phyloP scores from a whole-genome alignment of 2,888 invertebrate genomes.

The Ophonus ardosiacus region DNA sequence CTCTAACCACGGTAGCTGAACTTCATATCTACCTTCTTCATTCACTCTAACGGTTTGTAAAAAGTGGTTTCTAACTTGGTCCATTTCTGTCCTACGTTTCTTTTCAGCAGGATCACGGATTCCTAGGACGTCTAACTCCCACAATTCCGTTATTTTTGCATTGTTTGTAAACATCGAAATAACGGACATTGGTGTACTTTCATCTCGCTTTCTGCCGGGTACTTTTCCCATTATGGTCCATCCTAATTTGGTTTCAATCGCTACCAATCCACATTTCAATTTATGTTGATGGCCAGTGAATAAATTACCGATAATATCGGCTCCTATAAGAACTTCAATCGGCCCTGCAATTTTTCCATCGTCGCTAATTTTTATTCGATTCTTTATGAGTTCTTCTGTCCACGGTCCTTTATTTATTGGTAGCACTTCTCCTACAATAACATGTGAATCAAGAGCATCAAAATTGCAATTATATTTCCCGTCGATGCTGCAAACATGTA shows the following conservation, averaged over 20 bases:
- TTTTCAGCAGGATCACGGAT: conserved; percentile 68
- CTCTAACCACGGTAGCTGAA: conserved; percentile 68
- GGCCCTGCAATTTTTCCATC: conserved; percentile 9
- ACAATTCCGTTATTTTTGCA: conserved; percentile 64
- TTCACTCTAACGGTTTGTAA: conserved; percentile 26
- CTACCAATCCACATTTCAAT: neutral
- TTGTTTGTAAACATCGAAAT: conserved; percentile 34
- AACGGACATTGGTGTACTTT: neutral
- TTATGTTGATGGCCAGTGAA: neutral
- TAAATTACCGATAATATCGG: neutral
- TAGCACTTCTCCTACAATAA: neutral
- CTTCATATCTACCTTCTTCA: conserved; percentile 67
- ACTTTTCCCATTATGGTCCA: neutral
- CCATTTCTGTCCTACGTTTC: conserved; percentile 65
- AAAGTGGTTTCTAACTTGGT: conserved; percentile 41
- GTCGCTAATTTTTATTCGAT: conserved; percentile 34
- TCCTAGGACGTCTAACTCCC: conserved; percentile 69
- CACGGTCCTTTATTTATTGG: neutral
- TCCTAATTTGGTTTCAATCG: conserved; percentile 6
- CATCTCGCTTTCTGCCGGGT: neutral
- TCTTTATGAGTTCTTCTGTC: neutral
- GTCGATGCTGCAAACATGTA: neutral
- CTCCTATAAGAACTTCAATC: conserved; percentile 55
- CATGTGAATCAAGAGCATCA: neutral
- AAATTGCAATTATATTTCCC: neutral